Base-by-base conservation (phyloP, 2,888 invertebrate genomes). In the Sarcophaga carnaria region DNA sequence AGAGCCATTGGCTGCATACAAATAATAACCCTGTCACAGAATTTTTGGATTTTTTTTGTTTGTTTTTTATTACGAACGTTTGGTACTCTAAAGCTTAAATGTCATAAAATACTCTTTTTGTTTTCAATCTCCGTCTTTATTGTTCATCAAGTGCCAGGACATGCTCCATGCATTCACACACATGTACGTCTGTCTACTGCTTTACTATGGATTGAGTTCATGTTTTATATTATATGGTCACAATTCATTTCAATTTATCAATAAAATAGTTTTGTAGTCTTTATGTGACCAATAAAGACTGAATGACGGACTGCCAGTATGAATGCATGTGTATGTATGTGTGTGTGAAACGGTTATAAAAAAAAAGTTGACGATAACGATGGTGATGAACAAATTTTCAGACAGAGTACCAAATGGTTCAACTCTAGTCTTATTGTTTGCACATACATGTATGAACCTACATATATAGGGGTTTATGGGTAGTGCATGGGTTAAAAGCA, bases 211-310 rank as follows among this genome's bases (percentile, higher is more conserved):
- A 2, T 49, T 66, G 37, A 37, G 69, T 49, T 75, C 54, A 81
- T 75, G 66, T 87, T 17, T 66, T 70, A 70, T 66, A 71, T 62
- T 63, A 75, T 75, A 60, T 47, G 81, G 67, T 83, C 87, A 84
- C 71, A 87, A 84, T 87, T 81, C 80, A 79, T 87, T 74, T 84
- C 84, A 87, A 84, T 87, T 82, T 82, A 87, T 84, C 87, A 84
- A 84, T 87, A 87, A 84, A 84, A 87, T 78, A 78, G 62, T 87
- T 83, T 87, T 83, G 70, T 84, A 79, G 81, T 64, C 81, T 79
- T 83, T 78, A 78, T 83, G 81, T 87, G 81, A 79, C 81, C 75
- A 84, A 80, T 64, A 76, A 62, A 85, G 80, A 54, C 4, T 54
- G 17, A 12, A 54, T 17, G 54, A 54, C 54, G 5, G 54, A 54